A percentile compares a stretch with the other conserved stretches of the same genome.
Evolutionary conservation across 1,140 invertebrate genomes (phyloP).

Genomic region (Cataglyphis hispanica): DNA sequence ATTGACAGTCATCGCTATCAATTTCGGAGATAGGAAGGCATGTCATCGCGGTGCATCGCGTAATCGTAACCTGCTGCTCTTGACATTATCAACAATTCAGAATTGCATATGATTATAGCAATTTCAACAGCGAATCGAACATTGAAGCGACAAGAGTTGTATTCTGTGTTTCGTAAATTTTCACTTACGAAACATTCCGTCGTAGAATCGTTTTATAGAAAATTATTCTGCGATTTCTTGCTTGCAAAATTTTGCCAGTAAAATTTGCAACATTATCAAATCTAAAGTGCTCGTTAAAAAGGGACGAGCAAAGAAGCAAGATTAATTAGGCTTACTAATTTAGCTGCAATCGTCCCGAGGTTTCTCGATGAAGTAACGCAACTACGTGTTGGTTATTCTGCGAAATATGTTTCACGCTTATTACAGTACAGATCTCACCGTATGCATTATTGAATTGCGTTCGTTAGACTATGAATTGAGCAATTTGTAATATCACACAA

Average conservation of each 20-base stretch:
- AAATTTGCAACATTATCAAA: conserved; percentile 18
- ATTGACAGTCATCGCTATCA: conserved; percentile 51
- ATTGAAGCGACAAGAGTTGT: not conserved
- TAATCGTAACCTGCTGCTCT: conserved; percentile 3
- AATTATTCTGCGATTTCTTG: not conserved
- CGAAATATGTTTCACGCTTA: conserved; percentile 19
- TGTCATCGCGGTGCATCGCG: conserved; percentile 25
- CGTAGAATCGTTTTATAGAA: not conserved
- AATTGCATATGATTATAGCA: conserved; percentile 51
- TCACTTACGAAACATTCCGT: not conserved
- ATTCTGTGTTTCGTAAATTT: not conserved
- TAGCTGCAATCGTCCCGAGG: conserved; percentile 36
- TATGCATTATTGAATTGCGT: not conserved
- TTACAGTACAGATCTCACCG: conserved; percentile 12
- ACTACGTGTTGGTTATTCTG: not conserved
- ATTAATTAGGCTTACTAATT: conserved; percentile 70
- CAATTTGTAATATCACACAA: not conserved
- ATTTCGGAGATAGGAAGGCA: conserved; percentile 41
- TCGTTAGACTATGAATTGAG: not conserved
- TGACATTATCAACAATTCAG: conserved; percentile 30
- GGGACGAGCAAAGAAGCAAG: not conserved
- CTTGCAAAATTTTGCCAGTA: not conserved
- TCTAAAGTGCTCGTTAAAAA: conserved; percentile 10
- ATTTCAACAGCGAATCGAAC: not conserved
- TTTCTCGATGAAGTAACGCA: conserved; percentile 28